Evolutionary conservation across 2,888 invertebrate species (phyloP).

Genomic region (Athrips mouffetella): DNA sequence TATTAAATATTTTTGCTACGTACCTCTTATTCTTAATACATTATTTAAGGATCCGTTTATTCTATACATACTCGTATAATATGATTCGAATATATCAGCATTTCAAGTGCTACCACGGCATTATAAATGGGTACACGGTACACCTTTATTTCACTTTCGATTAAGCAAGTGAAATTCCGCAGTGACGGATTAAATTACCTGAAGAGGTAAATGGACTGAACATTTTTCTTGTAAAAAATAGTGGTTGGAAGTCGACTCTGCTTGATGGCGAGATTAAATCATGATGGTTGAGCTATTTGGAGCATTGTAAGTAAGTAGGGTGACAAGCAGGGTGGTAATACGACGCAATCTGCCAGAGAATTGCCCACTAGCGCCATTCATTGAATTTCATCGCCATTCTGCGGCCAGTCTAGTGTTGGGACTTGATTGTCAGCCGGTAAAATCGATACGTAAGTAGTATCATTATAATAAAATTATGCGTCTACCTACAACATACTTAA

Average conservation of each 20-base stretch:
- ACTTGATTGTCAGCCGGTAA: background rate
- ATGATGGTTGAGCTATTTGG: slow-evolving; percentile 1
- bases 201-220: slow-evolving; percentile 4
- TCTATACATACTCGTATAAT: too few species aligned
- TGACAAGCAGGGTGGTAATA: slow-evolving; percentile 30
- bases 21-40: too few species aligned
- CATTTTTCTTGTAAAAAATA: slow-evolving; percentile 6
- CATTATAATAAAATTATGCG: too few species aligned
- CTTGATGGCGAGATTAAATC: slow-evolving; percentile 11
- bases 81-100: too few species aligned
- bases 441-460: background rate
- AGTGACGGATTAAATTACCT: slow-evolving; percentile 1
- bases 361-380: slow-evolving; percentile 54
- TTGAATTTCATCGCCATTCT: slow-evolving; percentile 50
- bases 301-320: slow-evolving; percentile 8
- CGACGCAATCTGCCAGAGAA: slow-evolving; percentile 49
- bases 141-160: background rate
- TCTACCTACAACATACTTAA: too few species aligned
- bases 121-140: too few species aligned
- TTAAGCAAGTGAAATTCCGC: background rate
- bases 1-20: too few species aligned
- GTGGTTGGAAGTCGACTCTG: background rate
- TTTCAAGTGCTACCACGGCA: too few species aligned
- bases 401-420: background rate
- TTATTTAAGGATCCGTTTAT: too few species aligned